Evolutionary conservation across 37 sponge, comb jelly and placozoan genomes (phyloP), one percentile per base, ranked within the genome.

Genomic region (Trichoplax adhaerens): DNA sequence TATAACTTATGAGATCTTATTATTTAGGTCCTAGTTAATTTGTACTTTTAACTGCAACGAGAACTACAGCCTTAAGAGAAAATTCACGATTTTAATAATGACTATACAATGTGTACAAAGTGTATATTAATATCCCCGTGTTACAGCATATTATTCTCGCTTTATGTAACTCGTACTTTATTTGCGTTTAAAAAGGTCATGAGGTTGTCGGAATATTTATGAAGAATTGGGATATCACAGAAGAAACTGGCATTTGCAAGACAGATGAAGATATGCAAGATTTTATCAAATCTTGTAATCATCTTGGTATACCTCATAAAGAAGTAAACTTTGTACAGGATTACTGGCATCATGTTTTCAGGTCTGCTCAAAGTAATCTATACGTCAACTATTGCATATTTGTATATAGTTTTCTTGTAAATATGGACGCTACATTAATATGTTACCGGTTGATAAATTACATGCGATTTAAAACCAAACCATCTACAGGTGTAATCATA

Each of bases 321-420:
- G 62, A 60, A 62, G 80, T 83, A 3, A 64, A 79, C 64, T 83
- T 92, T 68, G 81, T 88, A 7, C 79, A 84, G 73, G 83, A 92
- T 56, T 92, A 92, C 74, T 92, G 93, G 93, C 84, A 88, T 55
- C 53, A 88, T 5, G 89, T 92, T 0, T 92, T 92, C 73, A 82
- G 81, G 83, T 85, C 29, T 29, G 29, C 29, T 29, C 29, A 29
- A 29, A 29, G 29, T 29, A 29, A 29, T 29, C 29, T 29, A 29
- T 29, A 29, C 29, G 29, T 29, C 29, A 29, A 29, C 29, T 29
- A 29, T 29, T 29, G 29, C 29, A 29, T 29, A 29, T 29, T 29
- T 29, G 29, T 29, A 29, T 29, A 29, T 29, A 29, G 29, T 29
- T 29, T 29, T 29, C 29, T 29, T 29, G 29, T 29, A 29, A 29